Percentiles rank a stretch among this genome's conserved stretches.
phyloP scores from a whole-genome alignment of 1,140 invertebrate genomes.

The Bursaphelenchus mucronatus region DNA sequence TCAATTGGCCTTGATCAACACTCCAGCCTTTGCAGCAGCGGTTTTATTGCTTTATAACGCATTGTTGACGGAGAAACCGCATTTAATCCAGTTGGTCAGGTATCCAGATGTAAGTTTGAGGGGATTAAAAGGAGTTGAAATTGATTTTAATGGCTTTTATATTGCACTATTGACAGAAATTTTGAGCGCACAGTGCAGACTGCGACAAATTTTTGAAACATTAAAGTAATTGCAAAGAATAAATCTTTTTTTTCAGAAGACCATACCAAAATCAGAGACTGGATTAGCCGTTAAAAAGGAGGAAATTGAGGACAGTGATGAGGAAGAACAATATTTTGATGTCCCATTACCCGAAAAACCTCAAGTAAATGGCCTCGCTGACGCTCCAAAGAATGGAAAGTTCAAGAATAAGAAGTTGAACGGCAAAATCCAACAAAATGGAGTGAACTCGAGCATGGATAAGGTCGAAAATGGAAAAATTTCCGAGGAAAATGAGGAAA shows the following conservation, averaged over 20 bases:
- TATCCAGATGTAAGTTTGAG: neutral
- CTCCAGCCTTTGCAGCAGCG: slow-evolving; percentile 70
- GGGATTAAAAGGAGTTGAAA: no score
- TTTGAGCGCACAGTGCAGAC: no score
- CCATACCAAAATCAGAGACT: slow-evolving; percentile 24
- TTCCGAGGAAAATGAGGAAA: neutral
- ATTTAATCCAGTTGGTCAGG: slow-evolving; percentile 36
- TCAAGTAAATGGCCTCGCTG: slow-evolving; percentile 51
- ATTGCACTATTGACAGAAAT: no score
- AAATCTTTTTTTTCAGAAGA: slow-evolving; percentile 18
- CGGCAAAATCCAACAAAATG: slow-evolving; percentile 7
- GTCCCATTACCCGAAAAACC: slow-evolving; percentile 58
- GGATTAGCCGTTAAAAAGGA: slow-evolving; percentile 18
- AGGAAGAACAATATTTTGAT: slow-evolving; percentile 61
- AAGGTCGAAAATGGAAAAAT: slow-evolving; percentile 18
- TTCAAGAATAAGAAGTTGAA: neutral
- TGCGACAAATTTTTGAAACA: no score
- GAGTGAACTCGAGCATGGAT: neutral
- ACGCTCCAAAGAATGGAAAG: slow-evolving; percentile 4
- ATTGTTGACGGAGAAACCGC: slow-evolving; percentile 63
- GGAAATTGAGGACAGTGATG: slow-evolving; percentile 61
- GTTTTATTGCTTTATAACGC: slow-evolving; percentile 75
- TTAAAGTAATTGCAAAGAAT: no score
- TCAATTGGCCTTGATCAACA: slow-evolving; percentile 67
- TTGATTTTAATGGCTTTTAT: no score